Evolutionary conservation across 2,888 invertebrate genomes (phyloP).

Genomic region (Lepidocyrtoides sp.): DNA sequence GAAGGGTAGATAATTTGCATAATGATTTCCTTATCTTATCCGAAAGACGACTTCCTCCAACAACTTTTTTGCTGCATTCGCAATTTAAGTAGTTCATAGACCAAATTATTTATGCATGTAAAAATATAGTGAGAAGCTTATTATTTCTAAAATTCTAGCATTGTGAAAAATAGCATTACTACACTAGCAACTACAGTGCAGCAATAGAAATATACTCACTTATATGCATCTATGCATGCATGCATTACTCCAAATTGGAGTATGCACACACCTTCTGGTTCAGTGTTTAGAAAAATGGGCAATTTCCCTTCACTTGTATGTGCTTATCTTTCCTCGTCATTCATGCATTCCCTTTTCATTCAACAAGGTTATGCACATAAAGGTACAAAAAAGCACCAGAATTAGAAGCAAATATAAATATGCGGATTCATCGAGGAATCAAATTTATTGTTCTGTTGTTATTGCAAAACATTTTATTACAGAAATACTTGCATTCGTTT

Average conservation of each 20-base stretch:
- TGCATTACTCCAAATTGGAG: no score
- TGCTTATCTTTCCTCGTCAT: neutral
- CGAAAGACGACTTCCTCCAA: slow-evolving; percentile 32
- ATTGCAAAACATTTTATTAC: neutral
- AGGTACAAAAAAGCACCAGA: neutral
- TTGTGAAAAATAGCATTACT: neutral
- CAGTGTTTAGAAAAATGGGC: neutral
- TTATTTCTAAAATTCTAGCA: no score
- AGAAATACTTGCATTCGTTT: neutral
- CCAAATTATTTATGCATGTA: neutral
- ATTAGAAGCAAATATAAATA: neutral
- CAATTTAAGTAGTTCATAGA: slow-evolving; percentile 33
- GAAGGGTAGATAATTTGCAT: slow-evolving; percentile 77
- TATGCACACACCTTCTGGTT: neutral
- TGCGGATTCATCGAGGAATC: slow-evolving; percentile 53
- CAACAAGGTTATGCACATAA: neutral
- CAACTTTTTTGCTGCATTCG: slow-evolving; percentile 56
- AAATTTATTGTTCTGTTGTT: slow-evolving; percentile 42
- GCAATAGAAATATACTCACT: no score
- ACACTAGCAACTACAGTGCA: neutral
- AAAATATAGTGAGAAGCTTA: no score
- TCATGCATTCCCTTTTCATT: neutral
- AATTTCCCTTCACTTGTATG: neutral
- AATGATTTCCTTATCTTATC: slow-evolving; percentile 75
- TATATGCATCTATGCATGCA: no score